phyloP scores from a whole-genome alignment of 2,797 vertebrate genomes.

The Phrynocephalus guinanensis region DNA sequence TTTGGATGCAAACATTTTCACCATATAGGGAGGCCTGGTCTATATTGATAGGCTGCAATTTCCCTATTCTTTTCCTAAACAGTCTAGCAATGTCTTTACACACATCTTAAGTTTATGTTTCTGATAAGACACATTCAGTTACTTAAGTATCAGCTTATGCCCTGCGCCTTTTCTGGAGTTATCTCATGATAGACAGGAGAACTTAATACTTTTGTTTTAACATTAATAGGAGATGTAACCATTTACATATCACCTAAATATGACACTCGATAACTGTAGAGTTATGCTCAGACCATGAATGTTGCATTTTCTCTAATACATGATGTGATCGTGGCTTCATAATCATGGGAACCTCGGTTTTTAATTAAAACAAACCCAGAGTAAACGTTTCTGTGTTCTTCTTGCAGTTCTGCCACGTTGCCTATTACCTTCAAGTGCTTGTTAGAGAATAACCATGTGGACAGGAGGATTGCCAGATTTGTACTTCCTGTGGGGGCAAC shows the following conservation, averaged over 20 bases:
- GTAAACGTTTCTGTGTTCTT: neutral
- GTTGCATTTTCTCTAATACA: neutral
- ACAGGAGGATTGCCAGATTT: slow-evolving; percentile 94
- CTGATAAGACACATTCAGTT: slow-evolving; percentile 50
- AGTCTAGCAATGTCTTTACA: slow-evolving; percentile 53
- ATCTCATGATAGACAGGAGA: slow-evolving; percentile 44
- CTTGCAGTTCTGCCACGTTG: slow-evolving; percentile 92
- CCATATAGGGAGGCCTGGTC: too few species aligned
- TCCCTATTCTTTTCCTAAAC: slow-evolving; percentile 6
- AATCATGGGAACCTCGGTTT: neutral
- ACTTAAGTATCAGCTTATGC: neutral
- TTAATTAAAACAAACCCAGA: rapidly evolving
- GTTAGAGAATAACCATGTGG: slow-evolving; percentile 97
- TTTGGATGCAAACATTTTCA: too few species aligned
- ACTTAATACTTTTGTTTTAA: slow-evolving; percentile 60
- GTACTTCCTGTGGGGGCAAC: slow-evolving; percentile 97
- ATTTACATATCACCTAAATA: slow-evolving; percentile 61
- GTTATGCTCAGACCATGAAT: neutral
- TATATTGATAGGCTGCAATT: too few species aligned
- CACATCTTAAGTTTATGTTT: slow-evolving; percentile 47
- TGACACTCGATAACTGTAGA: neutral
- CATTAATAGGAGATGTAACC: slow-evolving; percentile 27
- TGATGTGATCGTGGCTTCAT: neutral
- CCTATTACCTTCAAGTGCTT: slow-evolving; percentile 99
- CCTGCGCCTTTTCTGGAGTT: slow-evolving; percentile 34